Evolutionary conservation across 2,113 vertebrate genomes (phyloP), one percentile per base, ranked within the genome.

Genomic region (Hystrix brachyura): DNA sequence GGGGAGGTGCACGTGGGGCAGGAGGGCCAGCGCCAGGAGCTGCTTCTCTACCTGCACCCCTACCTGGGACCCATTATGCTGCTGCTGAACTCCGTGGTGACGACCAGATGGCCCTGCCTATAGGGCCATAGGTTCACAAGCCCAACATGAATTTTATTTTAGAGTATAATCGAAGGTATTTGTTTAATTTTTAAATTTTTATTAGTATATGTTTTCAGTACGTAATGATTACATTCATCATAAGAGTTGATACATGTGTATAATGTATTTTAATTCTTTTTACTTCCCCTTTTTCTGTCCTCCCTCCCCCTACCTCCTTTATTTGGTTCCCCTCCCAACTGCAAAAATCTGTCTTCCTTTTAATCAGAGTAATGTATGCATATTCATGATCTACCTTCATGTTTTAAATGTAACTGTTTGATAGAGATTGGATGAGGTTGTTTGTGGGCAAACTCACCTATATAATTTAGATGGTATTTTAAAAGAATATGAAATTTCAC

Each of bases 61-160:
- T 19, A 6, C 62, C 87, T 43, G 19, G 55, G 38, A 3, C 38
- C 69, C 17, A 3, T 18, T 46, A 43, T 9, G 59, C 12, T 10
- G 11, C 53, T 1, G 3, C 19, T 51, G n/a, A 89, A 13, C 7
- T n/a, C 55, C 27, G 7, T 27, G 29, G 51, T 34, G 15, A 48
- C 72, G 43, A 59, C 11, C 62, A 27, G 55, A 9, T 0, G 0
- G 43, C 6, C 1, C 6, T 32, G 27, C 27, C 13, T 32, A 0
- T 25, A 9, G 64, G 19, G 27, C 13, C 23, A 0, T 23, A 11
- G 38, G 7, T 29, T 87, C 76, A 55, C 5, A 2, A 43, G 19
- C 7, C 38, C 55, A 38, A 43, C 7, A 15, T 65, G 48, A 29
- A 46, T 53, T 46, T 93, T 14, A 19, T 34, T 72, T 81, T 15